Base-by-base conservation (phyloP, 1,140 invertebrate species). In the Helicoverpa zea region DNA sequence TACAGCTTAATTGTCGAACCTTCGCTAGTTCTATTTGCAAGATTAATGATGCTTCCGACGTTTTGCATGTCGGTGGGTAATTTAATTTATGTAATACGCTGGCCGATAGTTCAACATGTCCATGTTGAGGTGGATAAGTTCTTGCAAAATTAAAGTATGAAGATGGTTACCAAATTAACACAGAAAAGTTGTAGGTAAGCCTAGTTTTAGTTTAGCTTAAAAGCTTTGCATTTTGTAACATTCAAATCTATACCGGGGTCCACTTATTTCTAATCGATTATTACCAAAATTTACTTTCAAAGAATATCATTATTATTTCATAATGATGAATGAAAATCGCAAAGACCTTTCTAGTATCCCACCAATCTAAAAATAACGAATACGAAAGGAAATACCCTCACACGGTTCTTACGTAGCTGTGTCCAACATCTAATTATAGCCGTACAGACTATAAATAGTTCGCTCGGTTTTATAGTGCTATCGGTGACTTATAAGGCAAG, bases 341-440 rank as follows among this genome's bases (percentile, higher is more conserved):
- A 12, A 29, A 59, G 23, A 29, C 2, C 23, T 23, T 4, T 59
- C 58, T 30, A 59, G 18, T 3, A 13, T 10, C 3, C 11, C 11
- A 29, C 29, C 9, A 18, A 59, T 29, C 43, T 9, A 49, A 63
- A 63, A 30, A n/a, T n/a, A 29, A 29, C 58, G 58, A 66, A 66
- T 66, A 47, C 63, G 63, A 66, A 66, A 66, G 63, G 63, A 49
- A 49, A 66, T 66, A 66, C 63, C 63, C 16, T 66, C 63, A 66
- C 63, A 47, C 35, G 35, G 63, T 18, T 47, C 14, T 66, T 16
- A 23, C 23, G 23, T 23, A 23, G 23, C 16, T 66, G 16, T n/a
- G n/a, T 16, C 35, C 63, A 66, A 52, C 49, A 52, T 70, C 66
- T 51, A 70, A 70, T 70, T 70, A 70, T 70, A 70, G 66, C 13